Conservation (phyloP, 1,140 invertebrate species). For the Globodera ellingtonae region DNA sequence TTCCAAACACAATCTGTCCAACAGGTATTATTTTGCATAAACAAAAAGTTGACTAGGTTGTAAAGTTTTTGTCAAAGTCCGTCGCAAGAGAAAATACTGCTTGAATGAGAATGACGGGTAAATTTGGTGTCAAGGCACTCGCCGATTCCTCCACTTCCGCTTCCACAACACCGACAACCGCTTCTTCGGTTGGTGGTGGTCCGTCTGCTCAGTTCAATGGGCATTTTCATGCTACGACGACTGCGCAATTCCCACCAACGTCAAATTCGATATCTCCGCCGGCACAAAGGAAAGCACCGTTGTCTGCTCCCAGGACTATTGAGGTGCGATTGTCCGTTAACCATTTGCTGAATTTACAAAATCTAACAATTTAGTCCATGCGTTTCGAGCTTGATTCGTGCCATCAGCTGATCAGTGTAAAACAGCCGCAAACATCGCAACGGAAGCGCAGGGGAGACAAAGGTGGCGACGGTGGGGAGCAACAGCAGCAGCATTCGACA, state of each 20-base stretch:
- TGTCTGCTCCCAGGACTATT: not conserved
- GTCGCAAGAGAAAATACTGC: too few relatives aligned
- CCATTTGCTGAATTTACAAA: not conserved
- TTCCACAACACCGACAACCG: not conserved
- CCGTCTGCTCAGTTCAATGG: constrained; percentile 29
- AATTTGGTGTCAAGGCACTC: not conserved
- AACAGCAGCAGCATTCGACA: not conserved
- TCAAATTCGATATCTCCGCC: not conserved
- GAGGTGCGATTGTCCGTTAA: not conserved
- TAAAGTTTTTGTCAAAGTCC: not conserved
- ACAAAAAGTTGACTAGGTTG: not conserved
- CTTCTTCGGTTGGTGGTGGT: constrained; percentile 3
- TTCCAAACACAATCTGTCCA: constrained; percentile 15
- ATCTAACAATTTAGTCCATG: not conserved
- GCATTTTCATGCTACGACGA: constrained; percentile 2
- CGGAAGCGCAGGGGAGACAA: not conserved
- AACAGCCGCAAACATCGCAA: not conserved
- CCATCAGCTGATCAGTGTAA: not conserved
- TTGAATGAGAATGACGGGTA: not conserved
- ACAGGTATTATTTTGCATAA: not conserved
- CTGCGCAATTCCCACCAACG: not conserved
- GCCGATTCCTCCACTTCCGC: constrained; percentile 19
- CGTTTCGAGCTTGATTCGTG: not conserved
- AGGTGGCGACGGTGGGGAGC: not conserved
- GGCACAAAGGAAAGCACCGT: not conserved